phyloP scores from a whole-genome alignment of 2,113 vertebrate species.

The Naja naja region DNA sequence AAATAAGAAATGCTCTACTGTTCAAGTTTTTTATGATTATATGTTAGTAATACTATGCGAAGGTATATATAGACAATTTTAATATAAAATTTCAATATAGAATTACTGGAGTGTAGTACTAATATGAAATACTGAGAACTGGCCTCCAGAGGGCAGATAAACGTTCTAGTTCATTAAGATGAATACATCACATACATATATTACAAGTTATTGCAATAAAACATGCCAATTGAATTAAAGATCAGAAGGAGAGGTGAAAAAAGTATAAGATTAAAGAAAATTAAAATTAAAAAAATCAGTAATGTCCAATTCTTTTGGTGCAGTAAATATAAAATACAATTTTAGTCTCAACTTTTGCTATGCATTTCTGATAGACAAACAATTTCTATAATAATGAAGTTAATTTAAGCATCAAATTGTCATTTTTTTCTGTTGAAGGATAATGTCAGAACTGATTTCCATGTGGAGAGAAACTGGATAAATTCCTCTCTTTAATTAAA shows the following conservation, averaged over 20 bases:
- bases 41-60: conserved; percentile 34
- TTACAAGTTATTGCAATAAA: background rate
- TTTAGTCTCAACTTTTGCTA: background rate
- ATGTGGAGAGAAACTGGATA: background rate
- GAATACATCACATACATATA: background rate
- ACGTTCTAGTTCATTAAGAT: background rate
- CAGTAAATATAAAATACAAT: background rate
- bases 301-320: background rate
- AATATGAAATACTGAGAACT: background rate
- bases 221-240: background rate
- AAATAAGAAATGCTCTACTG: background rate
- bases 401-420: background rate
- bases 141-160: conserved; percentile 6
- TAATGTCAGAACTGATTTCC: background rate
- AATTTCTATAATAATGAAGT: background rate
- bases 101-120: background rate
- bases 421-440: background rate
- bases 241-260: background rate
- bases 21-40: conserved; percentile 13
- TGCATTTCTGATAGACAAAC: background rate
- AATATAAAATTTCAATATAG: background rate
- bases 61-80: background rate
- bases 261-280: background rate
- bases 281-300: background rate
- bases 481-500: background rate